These are phyloP conservation scores for Tor tambroides DNA, from an alignment of 2,113 vertebrate species.

Conservation along the genomic window DNA sequence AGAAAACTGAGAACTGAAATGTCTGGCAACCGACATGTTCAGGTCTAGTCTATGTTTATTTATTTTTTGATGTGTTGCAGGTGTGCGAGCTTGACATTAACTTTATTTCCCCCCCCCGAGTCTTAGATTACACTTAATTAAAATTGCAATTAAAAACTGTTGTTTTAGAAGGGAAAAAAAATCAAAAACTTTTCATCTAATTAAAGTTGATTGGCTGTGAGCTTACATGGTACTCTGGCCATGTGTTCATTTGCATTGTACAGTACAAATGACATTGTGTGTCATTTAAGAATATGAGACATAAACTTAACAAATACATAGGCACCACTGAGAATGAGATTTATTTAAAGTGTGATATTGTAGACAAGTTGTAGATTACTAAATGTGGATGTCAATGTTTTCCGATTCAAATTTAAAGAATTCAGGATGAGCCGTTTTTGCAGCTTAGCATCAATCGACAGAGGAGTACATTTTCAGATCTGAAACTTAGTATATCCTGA, in stretches of 20 bases:
- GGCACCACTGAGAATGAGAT: background rate
- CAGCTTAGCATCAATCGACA: background rate
- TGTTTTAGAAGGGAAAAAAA: background rate
- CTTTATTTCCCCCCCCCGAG: background rate
- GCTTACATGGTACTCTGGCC: background rate
- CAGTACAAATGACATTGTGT: background rate
- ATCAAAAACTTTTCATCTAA: background rate
- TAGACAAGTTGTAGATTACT: background rate
- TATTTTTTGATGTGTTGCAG: constrained; percentile 9
- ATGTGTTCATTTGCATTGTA: constrained; percentile 28
- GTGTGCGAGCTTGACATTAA: constrained; percentile 15
- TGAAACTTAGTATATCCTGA: background rate
- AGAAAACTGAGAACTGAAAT: background rate
- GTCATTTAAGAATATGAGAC: background rate
- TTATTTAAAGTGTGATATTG: background rate
- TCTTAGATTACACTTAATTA: constrained; percentile 32
- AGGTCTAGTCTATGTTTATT: background rate
- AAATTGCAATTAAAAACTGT: constrained; percentile 1
- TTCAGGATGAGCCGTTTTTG: background rate
- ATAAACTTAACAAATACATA: background rate
- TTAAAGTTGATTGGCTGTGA: constrained; percentile 19
- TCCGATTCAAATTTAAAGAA: background rate
- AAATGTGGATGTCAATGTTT: background rate
- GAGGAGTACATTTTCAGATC: background rate
- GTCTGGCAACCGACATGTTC: background rate